Evolutionary conservation across 2,888 invertebrate species (phyloP), one percentile per base, ranked within the genome.

Genomic region (Macropis europaea): DNA sequence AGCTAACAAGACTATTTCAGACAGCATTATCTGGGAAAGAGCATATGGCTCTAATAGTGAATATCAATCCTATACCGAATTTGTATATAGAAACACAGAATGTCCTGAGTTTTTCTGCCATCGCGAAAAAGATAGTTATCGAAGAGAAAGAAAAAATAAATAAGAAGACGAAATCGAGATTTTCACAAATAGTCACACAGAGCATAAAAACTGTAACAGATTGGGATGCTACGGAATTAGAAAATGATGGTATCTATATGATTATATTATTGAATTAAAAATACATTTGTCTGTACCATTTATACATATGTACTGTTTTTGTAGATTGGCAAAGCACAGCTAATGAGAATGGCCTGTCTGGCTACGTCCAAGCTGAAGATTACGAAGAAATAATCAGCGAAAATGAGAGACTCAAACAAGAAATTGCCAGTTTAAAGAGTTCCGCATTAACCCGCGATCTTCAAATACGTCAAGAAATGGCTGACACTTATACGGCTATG

Each of bases 1-100:
- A 98, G 89, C 90, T 99, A 47, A 98, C 99, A 0, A 93, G 96
- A 45, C 88, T 99, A 0, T 94, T 97, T 54, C 97, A 98, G 87
- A 92, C 93, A 5, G 96, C 96, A 0, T 91, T 98, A 26, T 92
- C 93, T 0, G 97, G 97, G 0, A 90, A 92, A 13, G 93, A 96
- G 90, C 90, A 93, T 26, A 94, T 96, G 6, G 92, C 93, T 43
- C 95, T 99, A 94, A 95, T 99, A 77, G 97, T 98, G 0, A 98
- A 97, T 60, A 93, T 98, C 0, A 97, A 95, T 90, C 96, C 96
- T 0, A 91, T 93, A 3, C 93, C 94, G 0, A 92, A 93, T 76
- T 94, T 95, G 89, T 95, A 95, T 79, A 95, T 96, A 76, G 98
- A 99, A 89, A 97, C 97, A 0, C 91, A 95, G 7, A 96, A 97